These are phyloP conservation scores for Solen grandis DNA, from an alignment of 1,140 invertebrate species.

Conservation along the genomic window DNA sequence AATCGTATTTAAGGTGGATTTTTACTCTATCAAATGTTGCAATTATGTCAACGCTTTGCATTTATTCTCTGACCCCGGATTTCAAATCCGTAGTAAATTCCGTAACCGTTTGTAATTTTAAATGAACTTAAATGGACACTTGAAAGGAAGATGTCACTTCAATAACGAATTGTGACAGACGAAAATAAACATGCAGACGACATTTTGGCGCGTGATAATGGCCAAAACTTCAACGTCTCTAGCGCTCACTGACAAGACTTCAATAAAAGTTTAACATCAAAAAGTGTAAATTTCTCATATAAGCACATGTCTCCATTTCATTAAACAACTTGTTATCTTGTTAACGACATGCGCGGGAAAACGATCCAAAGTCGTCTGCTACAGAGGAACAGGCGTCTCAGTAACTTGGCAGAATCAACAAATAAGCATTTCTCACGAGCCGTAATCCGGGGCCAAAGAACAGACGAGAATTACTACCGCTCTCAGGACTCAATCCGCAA, in stretches of 20 bases:
- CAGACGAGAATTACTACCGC: too few relatives aligned
- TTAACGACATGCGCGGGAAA: too few relatives aligned
- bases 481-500: too few relatives aligned
- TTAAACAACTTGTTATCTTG: background rate
- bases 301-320: constrained; percentile 22
- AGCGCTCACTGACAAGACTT: constrained; percentile 9
- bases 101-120: constrained; percentile 48
- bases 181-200: constrained; percentile 49
- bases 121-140: constrained; percentile 50
- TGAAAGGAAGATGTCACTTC: constrained; percentile 49
- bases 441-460: background rate
- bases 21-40: too few relatives aligned
- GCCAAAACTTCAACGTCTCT: constrained; percentile 46
- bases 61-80: too few relatives aligned
- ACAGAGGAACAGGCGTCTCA: too few relatives aligned
- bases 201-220: constrained; percentile 33
- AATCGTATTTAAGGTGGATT: too few relatives aligned
- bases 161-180: constrained; percentile 46
- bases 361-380: too few relatives aligned
- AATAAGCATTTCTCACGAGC: too few relatives aligned
- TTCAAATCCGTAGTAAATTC: too few relatives aligned
- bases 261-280: constrained; percentile 36
- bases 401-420: too few relatives aligned
- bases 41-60: too few relatives aligned
- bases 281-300: constrained; percentile 45